Evolutionary conservation across 2,888 invertebrate genomes (phyloP).

Genomic region (Neria commutata): DNA sequence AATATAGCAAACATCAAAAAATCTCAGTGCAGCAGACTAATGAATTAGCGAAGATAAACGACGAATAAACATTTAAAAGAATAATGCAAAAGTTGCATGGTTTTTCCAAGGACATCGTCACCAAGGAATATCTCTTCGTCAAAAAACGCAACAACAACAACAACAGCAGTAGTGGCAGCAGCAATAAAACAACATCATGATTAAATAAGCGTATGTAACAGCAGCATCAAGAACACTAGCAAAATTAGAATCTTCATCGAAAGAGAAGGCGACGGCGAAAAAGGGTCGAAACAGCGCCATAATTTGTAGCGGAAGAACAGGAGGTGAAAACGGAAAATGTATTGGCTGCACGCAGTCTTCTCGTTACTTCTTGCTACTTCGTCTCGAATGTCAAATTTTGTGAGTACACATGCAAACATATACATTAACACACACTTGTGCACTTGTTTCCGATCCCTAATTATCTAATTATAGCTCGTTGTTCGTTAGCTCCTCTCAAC

Average conservation of each 20-base stretch:
- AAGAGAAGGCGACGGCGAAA: conserved; percentile 8
- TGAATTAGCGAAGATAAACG: conserved; percentile 27
- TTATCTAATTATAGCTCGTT: no score
- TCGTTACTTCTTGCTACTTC: conserved; percentile 15
- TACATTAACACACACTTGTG: no score
- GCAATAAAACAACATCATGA: conserved; percentile 14
- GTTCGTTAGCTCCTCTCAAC: no score
- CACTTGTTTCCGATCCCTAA: no score
- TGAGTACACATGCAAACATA: conserved; percentile 25
- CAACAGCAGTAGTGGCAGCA: conserved; percentile 27
- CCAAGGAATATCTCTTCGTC: conserved; percentile 24
- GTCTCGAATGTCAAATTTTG: conserved; percentile 28
- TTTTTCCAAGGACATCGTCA: conserved; percentile 50
- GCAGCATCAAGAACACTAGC: no score
- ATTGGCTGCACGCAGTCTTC: conserved; percentile 19
- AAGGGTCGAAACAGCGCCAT: conserved; percentile 8
- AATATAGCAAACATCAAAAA: no score
- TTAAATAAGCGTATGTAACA: no score
- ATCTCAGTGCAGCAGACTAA: conserved; percentile 23
- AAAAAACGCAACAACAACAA: conserved; percentile 19
- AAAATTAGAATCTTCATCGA: conserved; percentile 21
- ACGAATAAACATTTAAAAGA: no score
- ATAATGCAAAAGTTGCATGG: conserved; percentile 53
- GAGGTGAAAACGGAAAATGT: not conserved
- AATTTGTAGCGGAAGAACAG: not conserved